phyloP scores from a whole-genome alignment of 2,888 invertebrate species.

The Rhagonycha fulva region DNA sequence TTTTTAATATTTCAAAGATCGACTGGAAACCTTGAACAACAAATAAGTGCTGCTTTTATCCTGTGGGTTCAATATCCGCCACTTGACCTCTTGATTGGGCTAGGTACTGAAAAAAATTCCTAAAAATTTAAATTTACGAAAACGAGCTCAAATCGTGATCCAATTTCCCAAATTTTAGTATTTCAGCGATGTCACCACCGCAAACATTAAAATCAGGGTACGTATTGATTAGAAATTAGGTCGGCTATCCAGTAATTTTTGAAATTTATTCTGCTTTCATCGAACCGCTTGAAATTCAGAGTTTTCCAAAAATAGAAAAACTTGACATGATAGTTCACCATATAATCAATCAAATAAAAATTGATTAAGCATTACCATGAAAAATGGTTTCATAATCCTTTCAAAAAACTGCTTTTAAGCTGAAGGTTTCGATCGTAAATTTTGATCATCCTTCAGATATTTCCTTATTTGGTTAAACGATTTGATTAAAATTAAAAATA shows the following conservation, averaged over 20 bases:
- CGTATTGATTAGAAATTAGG: background rate
- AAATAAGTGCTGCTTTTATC: background rate
- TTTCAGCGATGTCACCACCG: background rate
- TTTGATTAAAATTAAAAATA: background rate
- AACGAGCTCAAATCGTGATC: background rate
- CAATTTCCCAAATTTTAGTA: background rate
- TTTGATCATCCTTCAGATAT: background rate
- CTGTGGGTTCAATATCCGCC: background rate
- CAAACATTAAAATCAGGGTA: background rate
- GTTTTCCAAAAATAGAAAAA: background rate
- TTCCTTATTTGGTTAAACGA: background rate
- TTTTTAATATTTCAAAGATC: background rate
- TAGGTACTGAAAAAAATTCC: background rate
- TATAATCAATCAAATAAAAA: background rate
- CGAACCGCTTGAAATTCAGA: background rate
- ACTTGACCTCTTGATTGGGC: background rate
- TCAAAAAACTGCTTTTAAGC: background rate
- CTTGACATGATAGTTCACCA: background rate
- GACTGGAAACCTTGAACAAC: background rate
- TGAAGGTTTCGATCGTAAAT: background rate
- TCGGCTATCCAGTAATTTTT: background rate
- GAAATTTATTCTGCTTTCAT: background rate
- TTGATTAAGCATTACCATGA: background rate
- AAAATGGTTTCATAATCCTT: background rate
- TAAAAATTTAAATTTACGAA: background rate